Evolutionary conservation across 1,140 invertebrate genomes (phyloP), one percentile per base, ranked within the genome.

Genomic region (Drosophila parabipectinata): DNA sequence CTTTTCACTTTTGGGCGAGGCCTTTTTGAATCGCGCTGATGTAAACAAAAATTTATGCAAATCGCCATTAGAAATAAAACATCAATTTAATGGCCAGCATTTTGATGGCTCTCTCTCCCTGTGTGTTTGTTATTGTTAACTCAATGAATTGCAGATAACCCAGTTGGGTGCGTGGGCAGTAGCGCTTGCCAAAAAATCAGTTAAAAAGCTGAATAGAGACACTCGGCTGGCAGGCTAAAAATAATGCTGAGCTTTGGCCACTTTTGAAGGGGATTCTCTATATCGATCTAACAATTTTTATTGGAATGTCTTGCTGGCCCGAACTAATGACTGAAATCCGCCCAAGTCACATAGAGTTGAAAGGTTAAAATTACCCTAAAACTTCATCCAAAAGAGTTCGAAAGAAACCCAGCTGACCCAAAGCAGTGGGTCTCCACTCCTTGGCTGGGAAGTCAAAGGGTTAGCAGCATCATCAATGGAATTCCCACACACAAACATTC

Each of bases 1-100:
- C 77, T 85, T 84, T 84, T 73, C 79, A 81, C 79, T 77, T 78
- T 63, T 57, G 79, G 79, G 74, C 45, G 79, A 68, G 75, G 79
- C 69, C 26, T 60, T 39, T 61, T 45, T 61, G 58, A 52, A 4
- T 52, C 18, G 28, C 52, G 48, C 54, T 60, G 59, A 45, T 59
- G 68, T 51, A 55, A 72, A 59, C 52, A 44, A 59, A 44, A 80
- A 66, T 77, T 73, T 85, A 85, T 87, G 82, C 68, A 85, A 87
- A 85, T 74, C 64, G 44, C 63, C 51, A 61, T 60, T 73, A 39
- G 55, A 64, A 83, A 78, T 53, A 59, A 68, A 59, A 63, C 72
- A 82, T 74, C 56, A 64, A 85, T 73, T 85, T 85, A 61, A 85
- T 80, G 45, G 50, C 56, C 55, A 48, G 48, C 28, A 44, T 62